Percentiles rank a stretch among this genome's conserved stretches.
These are phyloP conservation scores for Oryzias sinensis DNA, from an alignment of 2,797 vertebrate species.

Conservation along the genomic window DNA sequence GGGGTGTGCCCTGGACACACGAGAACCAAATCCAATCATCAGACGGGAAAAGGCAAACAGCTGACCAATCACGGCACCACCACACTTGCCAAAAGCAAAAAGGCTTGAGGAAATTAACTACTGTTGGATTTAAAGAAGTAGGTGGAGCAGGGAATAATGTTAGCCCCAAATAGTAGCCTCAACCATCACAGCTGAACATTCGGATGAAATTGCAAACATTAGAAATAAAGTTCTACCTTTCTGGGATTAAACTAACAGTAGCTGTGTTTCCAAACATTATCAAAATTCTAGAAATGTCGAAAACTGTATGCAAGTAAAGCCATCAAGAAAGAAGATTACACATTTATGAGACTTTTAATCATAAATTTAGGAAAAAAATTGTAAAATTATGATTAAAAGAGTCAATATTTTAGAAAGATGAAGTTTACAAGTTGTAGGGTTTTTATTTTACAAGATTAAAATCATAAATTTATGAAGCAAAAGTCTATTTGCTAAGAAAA, in stretches of 20 bases:
- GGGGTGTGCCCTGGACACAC: constrained; percentile 65
- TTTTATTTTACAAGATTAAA: too few species aligned
- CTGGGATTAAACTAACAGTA: constrained; percentile 35
- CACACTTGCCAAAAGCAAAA: constrained; percentile 62
- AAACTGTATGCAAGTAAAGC: too few species aligned
- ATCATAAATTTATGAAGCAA: too few species aligned
- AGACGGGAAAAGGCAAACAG: constrained; percentile 67
- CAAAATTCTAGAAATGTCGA: too few species aligned
- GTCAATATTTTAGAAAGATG: too few species aligned
- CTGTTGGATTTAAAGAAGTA: constrained; percentile 43
- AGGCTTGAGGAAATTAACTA: constrained; percentile 72
- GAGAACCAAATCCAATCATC: constrained; percentile 76
- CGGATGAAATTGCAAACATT: constrained; percentile 18
- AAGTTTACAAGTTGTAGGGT: too few species aligned
- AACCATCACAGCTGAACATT: constrained; percentile 27
- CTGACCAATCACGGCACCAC: constrained; percentile 75
- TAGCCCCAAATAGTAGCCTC: constrained; percentile 33
- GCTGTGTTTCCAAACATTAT: too few species aligned
- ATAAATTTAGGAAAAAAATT: too few species aligned
- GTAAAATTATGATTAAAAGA: too few species aligned
- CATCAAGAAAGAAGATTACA: too few species aligned
- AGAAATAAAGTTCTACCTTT: constrained; percentile 25
- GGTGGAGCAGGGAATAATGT: constrained; percentile 21
- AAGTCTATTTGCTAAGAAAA: too few species aligned
- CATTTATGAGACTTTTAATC: too few species aligned